phyloP scores from a whole-genome alignment of 1,140 invertebrate genomes.

The Saccostrea cuccullata region DNA sequence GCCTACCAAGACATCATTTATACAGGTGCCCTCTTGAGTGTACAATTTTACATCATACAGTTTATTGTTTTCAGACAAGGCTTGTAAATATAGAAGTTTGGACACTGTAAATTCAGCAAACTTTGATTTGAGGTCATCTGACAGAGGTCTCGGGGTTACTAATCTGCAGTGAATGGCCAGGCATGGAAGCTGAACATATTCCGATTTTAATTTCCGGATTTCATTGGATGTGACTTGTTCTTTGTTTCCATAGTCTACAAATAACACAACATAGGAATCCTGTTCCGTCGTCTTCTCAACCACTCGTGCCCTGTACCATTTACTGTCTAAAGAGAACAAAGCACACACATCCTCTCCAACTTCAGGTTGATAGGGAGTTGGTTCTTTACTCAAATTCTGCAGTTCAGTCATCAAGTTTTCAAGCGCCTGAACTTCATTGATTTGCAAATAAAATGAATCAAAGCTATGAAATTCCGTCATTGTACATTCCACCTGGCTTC shows the following conservation, averaged over 20 bases:
- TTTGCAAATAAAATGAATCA: conserved; percentile 37
- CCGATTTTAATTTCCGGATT: conserved; percentile 47
- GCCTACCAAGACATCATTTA: not conserved
- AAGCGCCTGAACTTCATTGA: not conserved
- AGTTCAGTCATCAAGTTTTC: not conserved
- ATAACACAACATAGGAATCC: conserved; percentile 26
- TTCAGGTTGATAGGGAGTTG: conserved; percentile 28
- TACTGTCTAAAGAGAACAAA: conserved; percentile 44
- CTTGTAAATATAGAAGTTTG: not conserved
- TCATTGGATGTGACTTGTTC: conserved; percentile 18
- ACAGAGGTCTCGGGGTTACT: not conserved
- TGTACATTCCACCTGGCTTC: not conserved
- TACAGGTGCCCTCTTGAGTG: not conserved
- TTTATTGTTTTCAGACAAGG: not conserved
- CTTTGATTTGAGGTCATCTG: not conserved
- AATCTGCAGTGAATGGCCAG: conserved; percentile 26
- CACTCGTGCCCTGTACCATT: conserved; percentile 58
- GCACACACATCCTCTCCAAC: conserved; percentile 55
- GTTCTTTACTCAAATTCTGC: not conserved
- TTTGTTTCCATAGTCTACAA: conserved; percentile 56
- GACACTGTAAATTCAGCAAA: not conserved
- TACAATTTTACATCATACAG: not conserved
- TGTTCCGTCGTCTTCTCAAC: conserved; percentile 4
- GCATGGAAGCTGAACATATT: not conserved
- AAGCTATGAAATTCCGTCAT: not conserved